Percentiles rank a stretch among this genome's conserved stretches.
These are phyloP conservation scores for Hypomecis atomaria DNA, from an alignment of 2,888 invertebrate genomes.

Conservation along the genomic window DNA sequence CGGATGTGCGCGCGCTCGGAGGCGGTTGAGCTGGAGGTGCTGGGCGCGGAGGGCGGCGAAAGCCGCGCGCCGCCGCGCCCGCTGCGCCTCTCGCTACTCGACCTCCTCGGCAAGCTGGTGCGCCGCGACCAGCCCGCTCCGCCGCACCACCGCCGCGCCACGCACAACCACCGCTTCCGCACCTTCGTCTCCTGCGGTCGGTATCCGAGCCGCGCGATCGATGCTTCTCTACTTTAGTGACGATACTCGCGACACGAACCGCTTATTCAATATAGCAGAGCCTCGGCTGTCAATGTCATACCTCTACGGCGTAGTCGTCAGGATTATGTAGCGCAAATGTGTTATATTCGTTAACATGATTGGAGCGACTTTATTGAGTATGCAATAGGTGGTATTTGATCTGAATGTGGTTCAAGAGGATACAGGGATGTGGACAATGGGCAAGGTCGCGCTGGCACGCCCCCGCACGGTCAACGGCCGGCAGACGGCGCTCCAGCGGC, in stretches of 20 bases:
- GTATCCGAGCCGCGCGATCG: constrained; percentile 51
- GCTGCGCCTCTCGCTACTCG: constrained; percentile 88
- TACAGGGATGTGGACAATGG: constrained; percentile 53
- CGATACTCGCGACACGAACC: constrained; percentile 25
- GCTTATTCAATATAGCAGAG: constrained; percentile 44
- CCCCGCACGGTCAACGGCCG: constrained; percentile 78
- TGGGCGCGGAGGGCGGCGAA: constrained; percentile 91
- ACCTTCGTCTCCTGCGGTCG: constrained; percentile 81
- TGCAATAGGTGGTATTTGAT: constrained; percentile 3
- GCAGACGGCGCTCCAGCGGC: constrained; percentile 66
- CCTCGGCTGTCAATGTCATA: constrained; percentile 36
- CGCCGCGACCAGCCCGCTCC: constrained; percentile 77
- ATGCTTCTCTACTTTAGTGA: not conserved
- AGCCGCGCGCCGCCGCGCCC: constrained; percentile 89
- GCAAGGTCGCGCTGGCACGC: constrained; percentile 73
- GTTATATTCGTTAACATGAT: constrained; percentile 37
- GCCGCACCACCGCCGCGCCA: constrained; percentile 70
- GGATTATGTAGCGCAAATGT: constrained; percentile 23
- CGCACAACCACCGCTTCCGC: constrained; percentile 85
- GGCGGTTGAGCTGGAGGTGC: constrained; percentile 90
- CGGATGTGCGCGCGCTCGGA: constrained; percentile 92
- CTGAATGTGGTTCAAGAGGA: constrained; percentile 43
- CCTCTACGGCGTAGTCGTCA: constrained; percentile 35
- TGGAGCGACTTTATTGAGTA: constrained; percentile 44
- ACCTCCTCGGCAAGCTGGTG: constrained; percentile 86